These are phyloP conservation scores for Drosophila nr. perissopoda DNA, from an alignment of 2,888 invertebrate genomes.

Conservation along the genomic window DNA sequence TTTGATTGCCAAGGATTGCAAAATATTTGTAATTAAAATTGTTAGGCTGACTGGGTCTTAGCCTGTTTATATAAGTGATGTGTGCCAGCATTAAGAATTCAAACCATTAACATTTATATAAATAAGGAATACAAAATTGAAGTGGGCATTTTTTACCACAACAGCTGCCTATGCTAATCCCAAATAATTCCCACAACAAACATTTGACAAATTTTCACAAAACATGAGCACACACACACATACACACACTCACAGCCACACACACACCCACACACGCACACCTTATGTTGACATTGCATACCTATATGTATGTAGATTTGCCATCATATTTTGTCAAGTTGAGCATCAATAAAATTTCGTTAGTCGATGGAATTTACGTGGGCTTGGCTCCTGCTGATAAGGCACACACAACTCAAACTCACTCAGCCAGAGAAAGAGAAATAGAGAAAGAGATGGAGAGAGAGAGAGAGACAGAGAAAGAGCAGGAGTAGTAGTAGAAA, in stretches of 20 bases:
- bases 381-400: constrained; percentile 64
- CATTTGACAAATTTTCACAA: constrained; percentile 43
- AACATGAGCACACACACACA: constrained; percentile 1
- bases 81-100: neutral
- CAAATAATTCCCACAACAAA: constrained; percentile 29
- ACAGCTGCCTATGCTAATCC: constrained; percentile 16
- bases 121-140: neutral
- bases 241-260: neutral
- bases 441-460: neutral
- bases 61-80: neutral
- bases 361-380: constrained; percentile 52
- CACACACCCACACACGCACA: neutral
- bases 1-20: neutral
- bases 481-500: neutral
- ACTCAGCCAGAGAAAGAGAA: neutral
- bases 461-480: neutral
- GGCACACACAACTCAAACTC: constrained; percentile 34
- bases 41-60: neutral
- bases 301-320: constrained; percentile 23
- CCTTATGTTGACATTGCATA: constrained; percentile 22
- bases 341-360: constrained; percentile 57
- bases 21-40: neutral
- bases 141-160: neutral
- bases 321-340: constrained; percentile 57
- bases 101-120: neutral